Conservation (phyloP, 1,140 invertebrate genomes). For the Popillia japonica region DNA sequence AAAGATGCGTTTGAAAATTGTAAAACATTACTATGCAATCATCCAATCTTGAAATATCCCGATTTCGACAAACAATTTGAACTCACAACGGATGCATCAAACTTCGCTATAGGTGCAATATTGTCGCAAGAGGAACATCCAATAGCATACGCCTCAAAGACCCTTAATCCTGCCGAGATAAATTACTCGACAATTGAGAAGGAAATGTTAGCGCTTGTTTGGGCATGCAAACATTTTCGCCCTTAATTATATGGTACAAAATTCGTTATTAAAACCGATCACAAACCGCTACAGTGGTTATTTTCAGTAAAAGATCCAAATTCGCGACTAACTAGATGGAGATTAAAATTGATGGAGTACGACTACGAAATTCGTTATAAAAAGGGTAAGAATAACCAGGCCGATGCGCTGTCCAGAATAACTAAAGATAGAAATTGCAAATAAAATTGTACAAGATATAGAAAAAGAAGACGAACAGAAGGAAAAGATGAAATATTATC, state of each 20-base stretch:
- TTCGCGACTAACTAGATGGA: conserved; percentile 56
- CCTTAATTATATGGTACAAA: conserved; percentile 62
- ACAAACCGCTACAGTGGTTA: conserved; percentile 63
- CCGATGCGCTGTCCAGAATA: neutral
- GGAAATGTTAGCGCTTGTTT: neutral
- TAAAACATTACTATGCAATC: conserved; percentile 50
- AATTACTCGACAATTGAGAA: neutral
- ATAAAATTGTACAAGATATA: neutral
- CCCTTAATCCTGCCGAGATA: neutral
- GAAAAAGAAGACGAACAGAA: neutral
- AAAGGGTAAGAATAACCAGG: neutral
- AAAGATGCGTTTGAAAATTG: conserved; percentile 36
- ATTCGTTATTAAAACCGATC: conserved; percentile 65
- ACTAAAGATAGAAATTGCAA: neutral
- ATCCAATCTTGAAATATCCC: neutral
- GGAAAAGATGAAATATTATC: conserved; percentile 1
- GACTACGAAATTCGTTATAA: neutral
- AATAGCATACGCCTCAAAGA: neutral
- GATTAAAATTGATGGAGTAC: neutral
- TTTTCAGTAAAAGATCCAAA: conserved; percentile 61
- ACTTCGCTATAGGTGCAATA: neutral
- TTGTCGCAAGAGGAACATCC: neutral
- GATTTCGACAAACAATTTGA: neutral
- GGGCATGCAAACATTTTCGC: neutral
- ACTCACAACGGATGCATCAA: neutral